Base-by-base conservation (phyloP, 2,888 invertebrate species). In the Euzetes globulus region DNA sequence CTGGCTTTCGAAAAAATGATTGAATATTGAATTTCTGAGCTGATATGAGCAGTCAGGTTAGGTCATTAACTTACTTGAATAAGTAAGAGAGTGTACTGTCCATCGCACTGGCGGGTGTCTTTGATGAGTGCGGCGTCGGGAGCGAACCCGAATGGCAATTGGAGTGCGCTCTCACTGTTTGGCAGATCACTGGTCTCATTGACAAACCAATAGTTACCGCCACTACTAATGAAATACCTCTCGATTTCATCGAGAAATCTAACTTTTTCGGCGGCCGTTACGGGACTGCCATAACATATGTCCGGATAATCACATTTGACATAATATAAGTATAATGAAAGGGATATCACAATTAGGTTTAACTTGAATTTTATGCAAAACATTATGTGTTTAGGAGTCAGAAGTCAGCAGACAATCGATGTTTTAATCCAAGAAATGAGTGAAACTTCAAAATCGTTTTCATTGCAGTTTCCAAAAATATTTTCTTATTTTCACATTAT, bases 121-220 rank as follows among this genome's bases (percentile, higher is more conserved):
- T 63, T 74, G 1, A 74, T 29, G 7, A 74, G 27, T 22, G 74
- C 71, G 6, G 41, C 71, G 27, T 74, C 74, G 25, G 74, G 74
- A 25, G 19, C 19, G 50, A 74, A 74, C 13, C 41, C 71, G 15
- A 47, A 60, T n/a, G 74, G 74, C 52, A 74, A 41, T 72, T 55
- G 25, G 1, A 9, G 7, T 1, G 55, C 71, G 1, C 19, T 29
- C 11, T 41, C 45, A 63, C 25, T 37, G 37, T 19, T 65, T 15
- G 74, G 74, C 19, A 47, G n/a, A 47, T 74, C 71, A 29, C n/a
- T 58, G 9, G 71, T 71, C 15, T 63, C 29, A 29, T 74, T 74
- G 37, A 71, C 25, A 45, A 74, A 72, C 74, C 74, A 74, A 29
- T 74, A 74, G 45, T 74, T 45, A 9, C 25, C 37, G 13, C 71